These are phyloP conservation scores for Carcharodon carcharias DNA, from an alignment of 2,797 vertebrate genomes.

Conservation along the genomic window DNA sequence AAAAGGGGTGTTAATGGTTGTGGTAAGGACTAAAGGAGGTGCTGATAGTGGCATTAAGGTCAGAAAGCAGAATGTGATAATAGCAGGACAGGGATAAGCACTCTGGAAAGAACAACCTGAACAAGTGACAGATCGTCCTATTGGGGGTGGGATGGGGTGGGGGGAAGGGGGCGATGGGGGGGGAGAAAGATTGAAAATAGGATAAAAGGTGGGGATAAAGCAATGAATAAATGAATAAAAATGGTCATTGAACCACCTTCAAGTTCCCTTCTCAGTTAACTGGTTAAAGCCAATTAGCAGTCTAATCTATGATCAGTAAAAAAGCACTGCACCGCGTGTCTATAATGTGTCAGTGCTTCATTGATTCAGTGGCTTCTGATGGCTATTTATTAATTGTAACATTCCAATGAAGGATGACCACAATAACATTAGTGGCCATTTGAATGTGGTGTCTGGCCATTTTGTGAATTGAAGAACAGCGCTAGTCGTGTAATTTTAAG, in stretches of 20 bases:
- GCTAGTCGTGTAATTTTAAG: background rate
- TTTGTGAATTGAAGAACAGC: background rate
- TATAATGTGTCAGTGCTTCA: background rate
- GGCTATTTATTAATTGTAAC: background rate
- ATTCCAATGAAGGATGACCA: background rate
- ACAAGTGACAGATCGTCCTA: no score
- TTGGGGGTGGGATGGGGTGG: no score
- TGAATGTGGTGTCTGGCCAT: background rate
- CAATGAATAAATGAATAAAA: no score
- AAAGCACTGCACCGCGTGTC: background rate
- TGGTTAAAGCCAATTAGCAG: background rate
- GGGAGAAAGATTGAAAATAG: no score
- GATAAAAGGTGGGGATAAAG: no score
- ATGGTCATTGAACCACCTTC: background rate
- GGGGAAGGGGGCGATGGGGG: no score
- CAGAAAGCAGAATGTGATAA: no score
- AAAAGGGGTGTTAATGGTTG: no score
- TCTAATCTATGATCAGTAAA: background rate
- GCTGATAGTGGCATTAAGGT: no score
- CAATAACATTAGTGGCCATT: background rate
- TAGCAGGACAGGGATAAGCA: no score
- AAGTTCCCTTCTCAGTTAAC: background rate
- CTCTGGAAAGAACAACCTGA: no score
- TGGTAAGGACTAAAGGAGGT: no score
- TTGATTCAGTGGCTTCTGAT: background rate